Percentiles rank a stretch among this genome's conserved stretches.
phyloP scores from a whole-genome alignment of 2,113 vertebrate species.

The Addax nasomaculatus region DNA sequence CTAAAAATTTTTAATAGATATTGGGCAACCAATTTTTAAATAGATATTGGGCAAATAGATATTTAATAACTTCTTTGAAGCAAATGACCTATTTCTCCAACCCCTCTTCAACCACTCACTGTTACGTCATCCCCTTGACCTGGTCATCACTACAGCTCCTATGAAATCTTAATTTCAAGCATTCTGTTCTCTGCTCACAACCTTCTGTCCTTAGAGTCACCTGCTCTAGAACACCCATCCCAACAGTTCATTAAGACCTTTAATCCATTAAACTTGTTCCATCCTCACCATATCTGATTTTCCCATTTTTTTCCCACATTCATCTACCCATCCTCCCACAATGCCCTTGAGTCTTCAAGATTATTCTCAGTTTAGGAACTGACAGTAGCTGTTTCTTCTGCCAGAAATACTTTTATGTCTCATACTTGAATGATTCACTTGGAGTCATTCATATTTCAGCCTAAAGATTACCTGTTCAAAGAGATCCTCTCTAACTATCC shows the following conservation, averaged over 20 bases:
- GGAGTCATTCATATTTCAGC: not conserved
- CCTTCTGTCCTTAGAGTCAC: not conserved
- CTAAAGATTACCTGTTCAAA: not conserved
- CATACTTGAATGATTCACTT: not conserved
- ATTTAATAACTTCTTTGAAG: not conserved
- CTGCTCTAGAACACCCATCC: not conserved
- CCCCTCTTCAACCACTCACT: not conserved
- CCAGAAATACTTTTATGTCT: not conserved
- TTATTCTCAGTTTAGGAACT: not conserved
- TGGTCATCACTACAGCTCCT: not conserved
- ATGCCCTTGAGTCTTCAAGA: not conserved
- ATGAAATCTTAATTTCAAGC: not conserved
- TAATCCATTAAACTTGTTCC: not conserved
- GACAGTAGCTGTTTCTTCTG: not conserved
- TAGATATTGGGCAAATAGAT: not conserved
- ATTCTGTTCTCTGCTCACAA: not conserved
- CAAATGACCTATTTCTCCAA: not conserved
- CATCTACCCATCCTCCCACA: not conserved
- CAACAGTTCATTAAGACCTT: not conserved
- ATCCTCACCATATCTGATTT: not conserved
- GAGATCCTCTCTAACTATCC: not conserved
- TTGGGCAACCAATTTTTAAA: not conserved
- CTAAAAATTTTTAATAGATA: not conserved
- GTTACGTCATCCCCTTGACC: not conserved
- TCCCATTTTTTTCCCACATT: fast-evolving